A percentile compares a stretch with the other conserved stretches of the same genome.
phyloP scores from a whole-genome alignment of 2,113 vertebrate genomes.

The Arothron firmamentum region DNA sequence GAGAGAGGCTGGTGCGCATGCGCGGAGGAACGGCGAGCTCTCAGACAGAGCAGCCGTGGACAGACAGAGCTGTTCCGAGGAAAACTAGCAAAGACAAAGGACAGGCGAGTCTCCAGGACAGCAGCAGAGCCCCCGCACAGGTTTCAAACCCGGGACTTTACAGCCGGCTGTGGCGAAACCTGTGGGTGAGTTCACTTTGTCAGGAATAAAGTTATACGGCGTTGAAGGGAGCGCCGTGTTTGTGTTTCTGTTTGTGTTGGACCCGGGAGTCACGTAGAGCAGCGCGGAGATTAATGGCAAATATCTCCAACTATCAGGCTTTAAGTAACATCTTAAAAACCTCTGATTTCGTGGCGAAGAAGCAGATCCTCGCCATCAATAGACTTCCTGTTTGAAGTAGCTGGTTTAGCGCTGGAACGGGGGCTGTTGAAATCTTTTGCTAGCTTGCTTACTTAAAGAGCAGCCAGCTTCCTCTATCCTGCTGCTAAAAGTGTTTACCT shows the following conservation, averaged over 20 bases:
- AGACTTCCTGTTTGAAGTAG: background rate
- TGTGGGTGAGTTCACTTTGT: no score
- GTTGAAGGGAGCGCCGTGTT: constrained; percentile 45
- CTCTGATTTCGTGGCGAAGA: background rate
- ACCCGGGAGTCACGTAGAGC: constrained; percentile 55
- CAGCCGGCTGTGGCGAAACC: no score
- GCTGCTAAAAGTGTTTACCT: constrained; percentile 60
- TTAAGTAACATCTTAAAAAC: background rate
- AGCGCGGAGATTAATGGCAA: constrained; percentile 13
- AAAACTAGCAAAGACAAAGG: constrained; percentile 74
- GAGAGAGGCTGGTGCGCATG: constrained; percentile 69
- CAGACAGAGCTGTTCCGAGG: constrained; percentile 50
- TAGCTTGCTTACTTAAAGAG: constrained; percentile 35
- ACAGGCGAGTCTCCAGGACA: constrained; percentile 38
- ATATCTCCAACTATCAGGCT: constrained; percentile 14
- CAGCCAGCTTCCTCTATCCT: constrained; percentile 59
- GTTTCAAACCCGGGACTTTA: background rate
- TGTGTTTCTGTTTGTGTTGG: constrained; percentile 17
- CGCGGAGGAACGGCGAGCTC: constrained; percentile 31
- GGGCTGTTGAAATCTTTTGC: constrained; percentile 39
- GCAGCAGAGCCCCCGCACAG: background rate
- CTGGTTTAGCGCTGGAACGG: background rate
- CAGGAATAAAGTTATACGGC: constrained; percentile 28
- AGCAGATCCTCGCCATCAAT: background rate
- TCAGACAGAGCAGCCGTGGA: constrained; percentile 14